These are phyloP conservation scores for Phthorimaea operculella DNA, from an alignment of 1,140 invertebrate species.

Conservation along the genomic window DNA sequence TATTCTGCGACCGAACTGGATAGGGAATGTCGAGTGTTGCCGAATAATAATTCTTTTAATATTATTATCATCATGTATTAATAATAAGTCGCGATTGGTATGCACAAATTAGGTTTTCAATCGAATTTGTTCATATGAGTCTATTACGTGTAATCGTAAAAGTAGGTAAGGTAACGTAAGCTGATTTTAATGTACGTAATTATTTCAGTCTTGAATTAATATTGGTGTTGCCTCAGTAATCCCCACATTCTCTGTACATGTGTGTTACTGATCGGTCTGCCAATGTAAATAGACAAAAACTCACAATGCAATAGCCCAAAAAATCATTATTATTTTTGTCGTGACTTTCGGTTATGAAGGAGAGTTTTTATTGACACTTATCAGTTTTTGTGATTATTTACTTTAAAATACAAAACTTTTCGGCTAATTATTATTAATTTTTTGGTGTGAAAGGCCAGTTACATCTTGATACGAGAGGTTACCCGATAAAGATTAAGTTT, in stretches of 20 bases:
- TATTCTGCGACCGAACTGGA: neutral
- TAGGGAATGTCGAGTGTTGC: slow-evolving; percentile 66
- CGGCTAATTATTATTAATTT: slow-evolving; percentile 44
- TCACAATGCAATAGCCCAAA: slow-evolving; percentile 65
- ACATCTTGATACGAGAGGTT: slow-evolving; percentile 36
- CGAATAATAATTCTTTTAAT: slow-evolving; percentile 64
- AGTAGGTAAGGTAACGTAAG: slow-evolving; percentile 63
- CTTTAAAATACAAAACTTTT: slow-evolving; percentile 60
- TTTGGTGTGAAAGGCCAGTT: slow-evolving; percentile 49
- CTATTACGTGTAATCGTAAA: slow-evolving; percentile 58
- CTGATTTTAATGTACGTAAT: slow-evolving; percentile 65
- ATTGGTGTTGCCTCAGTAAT: slow-evolving; percentile 32
- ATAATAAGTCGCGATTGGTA: slow-evolving; percentile 48
- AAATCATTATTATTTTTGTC: slow-evolving; percentile 49
- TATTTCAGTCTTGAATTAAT: slow-evolving; percentile 65
- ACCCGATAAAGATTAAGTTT: slow-evolving; percentile 46
- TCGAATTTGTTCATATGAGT: slow-evolving; percentile 24
- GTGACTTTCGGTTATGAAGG: slow-evolving; percentile 40
- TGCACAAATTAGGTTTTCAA: slow-evolving; percentile 21
- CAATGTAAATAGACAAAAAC: slow-evolving; percentile 51
- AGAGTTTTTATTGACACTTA: slow-evolving; percentile 27
- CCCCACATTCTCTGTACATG: neutral
- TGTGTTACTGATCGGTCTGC: slow-evolving; percentile 23
- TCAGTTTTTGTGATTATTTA: slow-evolving; percentile 38
- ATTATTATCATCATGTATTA: slow-evolving; percentile 64